Base-by-base conservation (phyloP, 2,113 vertebrate genomes). In the Theristicus caerulescens region DNA sequence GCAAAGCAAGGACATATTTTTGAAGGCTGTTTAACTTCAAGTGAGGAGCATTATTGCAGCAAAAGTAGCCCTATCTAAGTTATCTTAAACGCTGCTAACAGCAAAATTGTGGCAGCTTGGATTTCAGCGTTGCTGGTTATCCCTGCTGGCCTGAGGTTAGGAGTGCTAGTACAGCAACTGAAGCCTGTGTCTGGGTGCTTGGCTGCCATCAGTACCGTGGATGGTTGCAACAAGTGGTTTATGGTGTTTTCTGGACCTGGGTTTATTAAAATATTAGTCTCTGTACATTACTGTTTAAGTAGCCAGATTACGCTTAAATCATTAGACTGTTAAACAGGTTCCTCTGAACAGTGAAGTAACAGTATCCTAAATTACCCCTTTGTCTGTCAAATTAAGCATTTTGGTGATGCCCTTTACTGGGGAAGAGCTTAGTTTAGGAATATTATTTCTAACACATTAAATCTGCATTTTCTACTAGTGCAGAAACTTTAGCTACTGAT, bases 181-280 rank as follows among this genome's bases (percentile, higher is more conserved):
- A 38, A 71, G 66, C 40, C 36, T 9, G 19, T 11, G 20, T 13
- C 6, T 1, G 15, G 22, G 7, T 42, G 7, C 70, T 38, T 51
- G 0, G 0, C 89, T 86, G 59, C 72, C 31, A 7, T 52, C 36
- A 2, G 21, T 42, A 7, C 49, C 44, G 31, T 25, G 25, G 4
- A 7, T 44, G 14, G 34, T 31, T 40, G n/a, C 55, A 57, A 25
- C 27, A 54, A 70, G 16, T 29, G 4, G 0, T 24, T 73, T 58
- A 6, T 11, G 34, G 16, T 20, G 71, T 31, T 83, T 58, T 36
- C 62, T 73, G 24, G 20, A 67, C 16, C 27, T 40, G 57, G 21
- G 38, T 40, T 59, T 38, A 40, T 64, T 79, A 36, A 62, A 90
- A 40, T 55, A 24, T 2, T 42, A 7, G 5, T 70, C 15, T 73